Percentiles rank a stretch among this genome's conserved stretches.
Evolutionary conservation across 2,797 vertebrate genomes (phyloP).

Genomic region (Sebastolobus alascanus): DNA sequence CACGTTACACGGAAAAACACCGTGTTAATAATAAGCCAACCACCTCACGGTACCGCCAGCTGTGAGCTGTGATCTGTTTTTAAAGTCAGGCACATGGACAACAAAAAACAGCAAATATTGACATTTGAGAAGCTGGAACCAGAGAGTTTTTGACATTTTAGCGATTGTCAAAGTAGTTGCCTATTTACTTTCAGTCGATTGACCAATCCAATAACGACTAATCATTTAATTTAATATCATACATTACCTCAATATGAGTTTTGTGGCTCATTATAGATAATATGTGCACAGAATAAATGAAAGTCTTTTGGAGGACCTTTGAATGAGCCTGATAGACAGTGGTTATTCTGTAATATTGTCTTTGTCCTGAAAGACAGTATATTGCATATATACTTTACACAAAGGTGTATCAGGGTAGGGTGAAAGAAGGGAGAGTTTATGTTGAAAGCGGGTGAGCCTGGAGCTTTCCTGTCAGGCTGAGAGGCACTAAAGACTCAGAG

Average conservation of each 20-base stretch:
- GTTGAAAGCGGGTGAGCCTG: conserved; percentile 40
- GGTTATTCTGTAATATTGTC: background rate
- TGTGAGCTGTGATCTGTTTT: no score
- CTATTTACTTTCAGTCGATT: background rate
- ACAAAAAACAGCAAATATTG: background rate
- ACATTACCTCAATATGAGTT: background rate
- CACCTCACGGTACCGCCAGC: no score
- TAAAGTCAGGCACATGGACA: background rate
- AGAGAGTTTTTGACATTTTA: background rate
- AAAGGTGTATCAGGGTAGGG: background rate
- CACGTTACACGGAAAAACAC: no score
- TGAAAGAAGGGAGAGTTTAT: conserved; percentile 28
- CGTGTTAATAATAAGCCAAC: no score
- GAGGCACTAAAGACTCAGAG: conserved; percentile 73
- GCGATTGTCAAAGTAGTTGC: background rate
- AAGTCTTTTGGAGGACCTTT: background rate
- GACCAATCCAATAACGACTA: background rate
- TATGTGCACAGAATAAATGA: background rate
- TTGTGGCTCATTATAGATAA: background rate
- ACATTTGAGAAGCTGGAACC: background rate
- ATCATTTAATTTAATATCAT: background rate
- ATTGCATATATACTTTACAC: conserved; percentile 7
- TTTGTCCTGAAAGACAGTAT: no score
- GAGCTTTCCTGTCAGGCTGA: conserved; percentile 71
- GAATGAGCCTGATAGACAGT: background rate